Conservation (phyloP, 64 coral and sea anemone genomes). For the Pocillopora verrucosa region DNA sequence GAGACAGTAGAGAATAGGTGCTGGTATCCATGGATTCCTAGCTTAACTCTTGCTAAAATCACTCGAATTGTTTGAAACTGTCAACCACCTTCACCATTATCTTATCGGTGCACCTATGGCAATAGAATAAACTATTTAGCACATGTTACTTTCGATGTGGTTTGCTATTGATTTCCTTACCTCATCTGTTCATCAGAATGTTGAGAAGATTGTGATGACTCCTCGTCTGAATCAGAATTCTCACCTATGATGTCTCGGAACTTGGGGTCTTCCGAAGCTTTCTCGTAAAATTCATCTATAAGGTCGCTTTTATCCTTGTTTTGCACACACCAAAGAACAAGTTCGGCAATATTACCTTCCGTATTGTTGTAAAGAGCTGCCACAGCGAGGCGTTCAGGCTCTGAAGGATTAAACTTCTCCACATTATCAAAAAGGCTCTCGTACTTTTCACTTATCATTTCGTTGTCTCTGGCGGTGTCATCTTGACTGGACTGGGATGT, state of each 20-base stretch:
- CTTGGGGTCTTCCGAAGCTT: neutral
- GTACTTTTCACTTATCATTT: conserved; percentile 13
- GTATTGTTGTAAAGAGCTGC: conserved; percentile 14
- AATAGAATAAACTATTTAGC: neutral
- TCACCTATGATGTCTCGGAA: neutral
- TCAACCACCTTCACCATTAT: too few species aligned
- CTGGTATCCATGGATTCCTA: too few species aligned
- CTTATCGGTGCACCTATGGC: neutral
- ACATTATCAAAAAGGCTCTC: neutral
- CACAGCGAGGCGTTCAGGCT: conserved; percentile 31
- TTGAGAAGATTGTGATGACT: neutral
- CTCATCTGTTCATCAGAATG: neutral
- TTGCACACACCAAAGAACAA: conserved; percentile 47
- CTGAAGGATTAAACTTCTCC: neutral
- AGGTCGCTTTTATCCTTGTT: conserved; percentile 19
- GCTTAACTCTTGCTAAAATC: too few species aligned
- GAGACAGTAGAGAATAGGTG: too few species aligned
- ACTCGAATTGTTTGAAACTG: too few species aligned
- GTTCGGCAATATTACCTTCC: conserved; percentile 10
- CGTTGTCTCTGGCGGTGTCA: neutral
- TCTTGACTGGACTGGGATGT: neutral
- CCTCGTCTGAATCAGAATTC: neutral
- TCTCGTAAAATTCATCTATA: conserved; percentile 22
- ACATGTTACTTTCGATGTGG: neutral
- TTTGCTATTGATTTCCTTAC: too few species aligned